A percentile compares a stretch with the other conserved stretches of the same genome.
phyloP scores from a whole-genome alignment of 35 echinoderm and acorn worm genomes.

The Nesometra sesokonis region DNA sequence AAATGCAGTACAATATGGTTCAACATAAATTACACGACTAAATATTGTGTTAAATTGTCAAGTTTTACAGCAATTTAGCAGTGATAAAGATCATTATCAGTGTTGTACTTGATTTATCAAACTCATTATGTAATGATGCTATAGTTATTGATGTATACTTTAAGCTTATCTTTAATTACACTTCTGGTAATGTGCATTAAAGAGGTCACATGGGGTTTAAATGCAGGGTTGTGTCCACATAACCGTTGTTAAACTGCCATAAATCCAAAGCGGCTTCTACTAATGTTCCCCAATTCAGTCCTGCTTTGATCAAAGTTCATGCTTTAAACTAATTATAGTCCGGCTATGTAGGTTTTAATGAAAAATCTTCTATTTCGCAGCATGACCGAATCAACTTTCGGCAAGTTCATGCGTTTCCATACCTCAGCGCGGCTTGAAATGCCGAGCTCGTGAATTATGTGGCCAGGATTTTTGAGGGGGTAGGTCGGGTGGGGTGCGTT shows the following conservation, averaged over 20 bases:
- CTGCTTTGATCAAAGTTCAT: not conserved
- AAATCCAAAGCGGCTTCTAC: not conserved
- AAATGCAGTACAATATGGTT: not conserved
- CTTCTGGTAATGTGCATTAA: not conserved
- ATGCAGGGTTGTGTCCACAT: not conserved
- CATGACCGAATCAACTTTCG: too few relatives aligned
- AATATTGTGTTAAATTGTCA: too few relatives aligned
- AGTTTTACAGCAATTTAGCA: not conserved
- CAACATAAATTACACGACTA: too few relatives aligned
- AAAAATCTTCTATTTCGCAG: too few relatives aligned
- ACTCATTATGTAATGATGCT: not conserved
- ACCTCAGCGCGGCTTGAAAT: too few relatives aligned
- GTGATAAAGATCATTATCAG: not conserved
- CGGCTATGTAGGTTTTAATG: too few relatives aligned
- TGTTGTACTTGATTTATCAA: not conserved
- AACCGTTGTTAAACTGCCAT: not conserved
- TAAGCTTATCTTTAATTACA: constrained; percentile 1
- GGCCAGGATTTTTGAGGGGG: too few relatives aligned
- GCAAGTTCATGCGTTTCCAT: too few relatives aligned
- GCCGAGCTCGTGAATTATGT: too few relatives aligned
- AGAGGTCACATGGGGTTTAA: not conserved
- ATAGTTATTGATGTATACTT: not conserved
- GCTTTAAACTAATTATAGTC: not conserved
- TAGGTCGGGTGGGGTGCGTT: too few relatives aligned
- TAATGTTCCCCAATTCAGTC: not conserved